These are phyloP conservation scores for Carpatolechia fugitivella DNA, from an alignment of 2,888 invertebrate species.

Conservation along the genomic window DNA sequence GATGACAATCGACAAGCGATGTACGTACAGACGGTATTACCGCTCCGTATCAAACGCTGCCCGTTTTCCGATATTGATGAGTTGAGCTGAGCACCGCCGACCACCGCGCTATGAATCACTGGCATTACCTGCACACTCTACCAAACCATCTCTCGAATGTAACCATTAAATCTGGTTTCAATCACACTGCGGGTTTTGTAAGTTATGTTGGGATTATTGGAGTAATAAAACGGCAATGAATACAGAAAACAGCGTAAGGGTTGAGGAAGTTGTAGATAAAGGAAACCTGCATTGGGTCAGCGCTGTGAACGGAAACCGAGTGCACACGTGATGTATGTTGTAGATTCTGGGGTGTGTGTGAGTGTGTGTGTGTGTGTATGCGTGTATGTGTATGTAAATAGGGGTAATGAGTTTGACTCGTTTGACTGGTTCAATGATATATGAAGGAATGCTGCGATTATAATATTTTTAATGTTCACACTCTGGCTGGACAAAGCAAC, in stretches of 20 bases:
- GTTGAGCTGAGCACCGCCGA: slow-evolving; percentile 43
- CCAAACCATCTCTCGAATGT: slow-evolving; percentile 10
- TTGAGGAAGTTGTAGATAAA: slow-evolving; percentile 17
- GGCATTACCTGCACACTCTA: slow-evolving; percentile 49
- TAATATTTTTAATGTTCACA: no score
- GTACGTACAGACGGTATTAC: background rate
- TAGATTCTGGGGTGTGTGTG: slow-evolving; percentile 25
- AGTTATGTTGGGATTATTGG: background rate
- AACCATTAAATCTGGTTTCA: background rate
- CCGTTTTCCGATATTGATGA: slow-evolving; percentile 63
- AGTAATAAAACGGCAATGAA: slow-evolving; percentile 27
- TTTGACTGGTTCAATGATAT: no score
- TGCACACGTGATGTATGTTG: slow-evolving; percentile 37
- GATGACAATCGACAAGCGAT: slow-evolving; percentile 8
- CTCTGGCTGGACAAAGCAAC: no score
- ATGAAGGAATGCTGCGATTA: slow-evolving; percentile 18
- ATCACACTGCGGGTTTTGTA: slow-evolving; percentile 16
- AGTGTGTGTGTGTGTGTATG: no score
- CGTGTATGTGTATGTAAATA: slow-evolving; percentile 40
- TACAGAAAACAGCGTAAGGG: background rate
- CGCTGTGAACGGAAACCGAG: slow-evolving; percentile 41
- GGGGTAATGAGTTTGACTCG: slow-evolving; percentile 45
- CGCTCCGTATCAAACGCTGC: slow-evolving; percentile 43
- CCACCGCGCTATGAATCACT: slow-evolving; percentile 55
- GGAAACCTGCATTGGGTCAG: slow-evolving; percentile 34